These are phyloP conservation scores for Glyptemys insculpta DNA, from an alignment of 2,797 vertebrate genomes.

Conservation along the genomic window DNA sequence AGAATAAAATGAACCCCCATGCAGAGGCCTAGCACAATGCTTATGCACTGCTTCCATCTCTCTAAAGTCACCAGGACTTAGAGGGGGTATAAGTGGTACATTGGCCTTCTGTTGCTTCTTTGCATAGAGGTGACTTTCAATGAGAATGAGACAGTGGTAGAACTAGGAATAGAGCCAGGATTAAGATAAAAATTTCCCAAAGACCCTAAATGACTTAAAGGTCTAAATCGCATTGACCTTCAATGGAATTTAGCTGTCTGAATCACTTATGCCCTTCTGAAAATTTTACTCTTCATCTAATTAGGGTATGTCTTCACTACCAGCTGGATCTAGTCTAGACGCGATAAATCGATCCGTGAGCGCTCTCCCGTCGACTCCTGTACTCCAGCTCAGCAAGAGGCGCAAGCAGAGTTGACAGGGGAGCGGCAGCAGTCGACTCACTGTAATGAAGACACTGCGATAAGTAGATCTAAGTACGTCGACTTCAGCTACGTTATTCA, in stretches of 20 bases:
- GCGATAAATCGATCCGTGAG: too few relatives aligned
- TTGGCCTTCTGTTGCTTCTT: accelerated
- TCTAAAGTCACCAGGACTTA: background rate
- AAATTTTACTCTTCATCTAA: background rate
- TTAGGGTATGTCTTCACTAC: too few relatives aligned
- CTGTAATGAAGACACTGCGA: too few relatives aligned
- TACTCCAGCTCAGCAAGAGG: too few relatives aligned
- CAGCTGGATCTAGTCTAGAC: too few relatives aligned
- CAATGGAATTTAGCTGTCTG: background rate
- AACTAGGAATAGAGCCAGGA: background rate
- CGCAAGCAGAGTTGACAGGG: too few relatives aligned
- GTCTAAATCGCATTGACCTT: background rate
- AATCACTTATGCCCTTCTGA: background rate
- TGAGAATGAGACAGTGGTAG: background rate
- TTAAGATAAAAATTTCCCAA: background rate
- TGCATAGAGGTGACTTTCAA: background rate
- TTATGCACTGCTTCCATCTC: background rate
- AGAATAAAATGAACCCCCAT: background rate
- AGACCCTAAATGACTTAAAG: background rate
- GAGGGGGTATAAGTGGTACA: background rate
- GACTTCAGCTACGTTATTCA: too few relatives aligned
- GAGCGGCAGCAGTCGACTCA: too few relatives aligned
- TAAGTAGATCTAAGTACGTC: too few relatives aligned
- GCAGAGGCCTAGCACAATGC: background rate
- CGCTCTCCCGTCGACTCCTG: too few relatives aligned